Evolutionary conservation across 2,888 invertebrate genomes (phyloP).

Genomic region (Smittia sp.): DNA sequence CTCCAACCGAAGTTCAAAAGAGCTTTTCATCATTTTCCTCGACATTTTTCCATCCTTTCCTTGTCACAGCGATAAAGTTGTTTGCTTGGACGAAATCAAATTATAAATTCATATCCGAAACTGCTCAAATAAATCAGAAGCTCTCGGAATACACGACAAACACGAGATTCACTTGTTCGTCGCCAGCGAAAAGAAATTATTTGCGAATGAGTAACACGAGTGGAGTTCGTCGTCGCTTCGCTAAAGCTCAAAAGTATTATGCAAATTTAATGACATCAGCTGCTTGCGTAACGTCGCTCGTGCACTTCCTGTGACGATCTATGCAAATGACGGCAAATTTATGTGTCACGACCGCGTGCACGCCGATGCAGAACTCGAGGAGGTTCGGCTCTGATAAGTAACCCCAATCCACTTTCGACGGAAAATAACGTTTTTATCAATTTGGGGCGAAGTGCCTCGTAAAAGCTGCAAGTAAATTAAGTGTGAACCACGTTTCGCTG

Average conservation of each 20-base stretch:
- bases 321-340: background rate
- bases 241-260: background rate
- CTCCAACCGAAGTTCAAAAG: too few relatives aligned
- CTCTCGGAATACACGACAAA: too few relatives aligned
- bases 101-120: background rate
- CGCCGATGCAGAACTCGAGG: background rate
- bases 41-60: too few relatives aligned
- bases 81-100: background rate
- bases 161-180: too few relatives aligned
- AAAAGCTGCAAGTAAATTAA: constrained; percentile 2
- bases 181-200: too few relatives aligned
- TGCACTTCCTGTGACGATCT: background rate
- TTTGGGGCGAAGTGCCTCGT: constrained; percentile 16
- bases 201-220: too few relatives aligned
- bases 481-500: constrained; percentile 6
- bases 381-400: background rate
- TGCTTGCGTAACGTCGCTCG: background rate
- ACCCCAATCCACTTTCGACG: background rate
- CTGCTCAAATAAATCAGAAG: too few relatives aligned
- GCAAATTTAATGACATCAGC: constrained; percentile 1
- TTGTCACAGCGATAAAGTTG: too few relatives aligned
- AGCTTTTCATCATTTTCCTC: too few relatives aligned
- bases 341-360: background rate
- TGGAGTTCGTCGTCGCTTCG: background rate
- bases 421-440: constrained; percentile 36